Conservation (phyloP, 2,113 vertebrate genomes). For the Sorex araneus region DNA sequence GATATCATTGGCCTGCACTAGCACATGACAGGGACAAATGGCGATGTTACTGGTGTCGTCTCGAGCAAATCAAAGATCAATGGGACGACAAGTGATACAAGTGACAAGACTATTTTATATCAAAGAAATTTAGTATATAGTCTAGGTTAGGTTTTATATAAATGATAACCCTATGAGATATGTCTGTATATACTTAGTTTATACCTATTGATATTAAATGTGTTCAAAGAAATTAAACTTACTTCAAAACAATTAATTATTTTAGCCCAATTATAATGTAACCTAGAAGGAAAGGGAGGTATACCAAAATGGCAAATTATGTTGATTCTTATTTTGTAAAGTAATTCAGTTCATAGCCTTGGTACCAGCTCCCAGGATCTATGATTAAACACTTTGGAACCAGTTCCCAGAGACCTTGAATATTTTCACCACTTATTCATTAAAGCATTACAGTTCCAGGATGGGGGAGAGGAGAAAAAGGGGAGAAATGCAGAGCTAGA, state of each 20-base stretch:
- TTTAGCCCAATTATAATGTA: not conserved
- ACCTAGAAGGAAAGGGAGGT: slow-evolving; percentile 41
- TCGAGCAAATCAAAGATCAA: too few species aligned
- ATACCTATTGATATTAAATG: slow-evolving; percentile 52
- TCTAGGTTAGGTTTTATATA: not conserved
- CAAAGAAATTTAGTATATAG: slow-evolving; percentile 36
- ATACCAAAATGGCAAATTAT: not conserved
- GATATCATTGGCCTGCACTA: too few species aligned
- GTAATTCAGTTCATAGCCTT: slow-evolving; percentile 62
- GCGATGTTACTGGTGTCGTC: too few species aligned
- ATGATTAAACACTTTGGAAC: slow-evolving; percentile 46
- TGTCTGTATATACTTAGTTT: slow-evolving; percentile 24
- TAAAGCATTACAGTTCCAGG: not conserved
- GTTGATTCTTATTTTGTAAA: slow-evolving; percentile 52
- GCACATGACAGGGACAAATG: too few species aligned
- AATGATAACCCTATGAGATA: not conserved
- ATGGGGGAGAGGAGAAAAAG: not conserved
- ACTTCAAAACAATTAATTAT: slow-evolving; percentile 36
- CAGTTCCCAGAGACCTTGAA: slow-evolving; percentile 31
- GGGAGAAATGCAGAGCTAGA: too few species aligned
- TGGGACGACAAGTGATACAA: too few species aligned
- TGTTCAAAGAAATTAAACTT: slow-evolving; percentile 44
- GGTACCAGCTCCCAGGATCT: slow-evolving; percentile 7
- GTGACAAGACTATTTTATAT: not conserved
- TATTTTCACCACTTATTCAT: slow-evolving; percentile 34